Base-by-base conservation (phyloP, 2,797 vertebrate genomes). In the Lepidocolaptes lacrymiger region DNA sequence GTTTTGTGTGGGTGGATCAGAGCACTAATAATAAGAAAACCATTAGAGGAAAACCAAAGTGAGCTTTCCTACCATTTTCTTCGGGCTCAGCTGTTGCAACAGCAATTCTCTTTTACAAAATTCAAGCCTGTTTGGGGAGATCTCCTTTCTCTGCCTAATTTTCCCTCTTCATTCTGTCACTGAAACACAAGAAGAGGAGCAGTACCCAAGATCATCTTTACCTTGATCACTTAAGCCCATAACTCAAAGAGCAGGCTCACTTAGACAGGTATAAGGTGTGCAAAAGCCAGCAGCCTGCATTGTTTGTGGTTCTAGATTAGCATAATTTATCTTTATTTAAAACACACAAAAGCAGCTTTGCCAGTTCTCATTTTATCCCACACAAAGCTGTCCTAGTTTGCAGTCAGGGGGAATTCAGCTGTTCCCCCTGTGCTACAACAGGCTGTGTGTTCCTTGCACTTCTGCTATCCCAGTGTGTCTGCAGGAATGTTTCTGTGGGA, bases 261-360 rank as follows among this genome's bases (percentile, higher is more conserved):
- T 36, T 36, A 28, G 3, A 34, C 48, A 44, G 61, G 52, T 18
- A 64, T 46, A 39, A 86, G 89, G 71, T 3, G 37, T 58, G 48
- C 74, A 79, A n/a, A 46, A 86, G 2, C 1, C 79, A 91, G 62
- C 39, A 84, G 69, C 73, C 66, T 74, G 49, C 39, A 21, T 18
- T 36, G 46, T 82, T 52, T 37, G 74, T 76, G 91, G 88, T 18
- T 96, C 76, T 59, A 52, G 58, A 81, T 88, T 74, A 95, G 36
- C 59, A 82, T 79, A 68, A 18, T 9, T 66, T 67, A 56, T 64
- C 89, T 85, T 90, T 62, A 90, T 81, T 95, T 93, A 71, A 95
- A 95, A 90, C 12, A 56, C 59, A 54, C 5, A 78, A 56, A 94
- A 93, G 91, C 85, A 88, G 89, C 69, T 88, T 93, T 95, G 88